These are phyloP conservation scores for Lycaon pictus DNA, from an alignment of 2,113 vertebrate species.

Conservation along the genomic window DNA sequence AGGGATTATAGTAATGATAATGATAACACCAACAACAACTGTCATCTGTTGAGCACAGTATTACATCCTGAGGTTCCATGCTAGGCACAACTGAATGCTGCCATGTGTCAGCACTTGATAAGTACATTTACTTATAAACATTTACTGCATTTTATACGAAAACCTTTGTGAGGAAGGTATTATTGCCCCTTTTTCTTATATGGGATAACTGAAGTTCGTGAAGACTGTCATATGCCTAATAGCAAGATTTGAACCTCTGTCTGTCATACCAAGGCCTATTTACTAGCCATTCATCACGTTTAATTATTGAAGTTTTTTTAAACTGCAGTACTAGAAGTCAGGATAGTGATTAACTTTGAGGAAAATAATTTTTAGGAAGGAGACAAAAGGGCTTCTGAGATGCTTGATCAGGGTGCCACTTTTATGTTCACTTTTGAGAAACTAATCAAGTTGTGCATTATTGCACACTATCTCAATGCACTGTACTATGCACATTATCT, in stretches of 20 bases:
- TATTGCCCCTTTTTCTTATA: not conserved
- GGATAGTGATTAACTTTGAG: not conserved
- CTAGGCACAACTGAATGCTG: not conserved
- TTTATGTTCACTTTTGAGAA: constrained; percentile 32
- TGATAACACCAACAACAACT: not conserved
- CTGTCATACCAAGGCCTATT: constrained; percentile 20
- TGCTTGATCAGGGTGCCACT: not conserved
- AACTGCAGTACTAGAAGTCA: constrained; percentile 38
- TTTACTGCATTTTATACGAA: constrained; percentile 21
- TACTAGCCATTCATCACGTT: not conserved
- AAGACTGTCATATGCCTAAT: constrained; percentile 17
- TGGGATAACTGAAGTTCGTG: not conserved
- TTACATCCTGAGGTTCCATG: not conserved
- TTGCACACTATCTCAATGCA: not conserved
- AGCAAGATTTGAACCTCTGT: not conserved
- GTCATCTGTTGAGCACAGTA: constrained; percentile 1
- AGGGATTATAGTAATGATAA: not conserved
- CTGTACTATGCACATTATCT: not conserved
- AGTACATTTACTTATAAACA: constrained; percentile 23
- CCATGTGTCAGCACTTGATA: not conserved
- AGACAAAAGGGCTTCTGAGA: not conserved
- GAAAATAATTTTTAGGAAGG: not conserved
- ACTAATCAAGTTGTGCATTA: not conserved
- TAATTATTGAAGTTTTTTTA: constrained; percentile 12
- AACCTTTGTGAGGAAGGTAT: not conserved